Conservation (phyloP, 2,797 vertebrate species). For the Acrocephalus scirpaceus region DNA sequence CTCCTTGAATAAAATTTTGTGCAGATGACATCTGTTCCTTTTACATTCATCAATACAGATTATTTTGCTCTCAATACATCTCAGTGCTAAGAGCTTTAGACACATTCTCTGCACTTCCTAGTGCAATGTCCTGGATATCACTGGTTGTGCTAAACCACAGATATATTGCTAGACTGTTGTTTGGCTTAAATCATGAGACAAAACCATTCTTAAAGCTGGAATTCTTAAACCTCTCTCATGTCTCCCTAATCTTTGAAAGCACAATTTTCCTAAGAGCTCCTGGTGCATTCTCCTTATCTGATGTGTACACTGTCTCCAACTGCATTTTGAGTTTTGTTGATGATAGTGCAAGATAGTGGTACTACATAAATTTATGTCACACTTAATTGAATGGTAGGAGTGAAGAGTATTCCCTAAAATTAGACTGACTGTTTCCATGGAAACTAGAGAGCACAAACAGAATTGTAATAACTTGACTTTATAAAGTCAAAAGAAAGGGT, state of each 20-base stretch:
- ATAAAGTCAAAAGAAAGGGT: slow-evolving; percentile 5
- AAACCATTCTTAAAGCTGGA: background rate
- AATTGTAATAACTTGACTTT: slow-evolving; percentile 30
- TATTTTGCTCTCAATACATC: background rate
- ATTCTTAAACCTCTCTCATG: background rate
- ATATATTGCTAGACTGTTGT: background rate
- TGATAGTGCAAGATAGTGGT: background rate
- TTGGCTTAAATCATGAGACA: background rate
- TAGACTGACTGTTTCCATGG: slow-evolving; percentile 47
- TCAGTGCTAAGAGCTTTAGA: background rate
- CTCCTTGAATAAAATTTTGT: background rate
- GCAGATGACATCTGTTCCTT: background rate
- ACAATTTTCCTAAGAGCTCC: background rate
- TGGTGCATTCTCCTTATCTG: background rate
- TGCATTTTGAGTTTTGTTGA: background rate
- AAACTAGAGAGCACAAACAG: slow-evolving; percentile 28
- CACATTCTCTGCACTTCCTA: background rate
- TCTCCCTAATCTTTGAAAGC: background rate
- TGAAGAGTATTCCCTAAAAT: slow-evolving; percentile 40
- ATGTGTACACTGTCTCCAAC: background rate
- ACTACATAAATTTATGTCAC: background rate
- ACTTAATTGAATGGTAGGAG: background rate
- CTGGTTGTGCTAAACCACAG: background rate
- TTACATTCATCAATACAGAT: background rate
- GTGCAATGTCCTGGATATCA: background rate